Percentiles rank a stretch among this genome's conserved stretches.
Conservation (phyloP, 92 coral and sea anemone genomes). For the Umimayanthus chanpuru region DNA sequence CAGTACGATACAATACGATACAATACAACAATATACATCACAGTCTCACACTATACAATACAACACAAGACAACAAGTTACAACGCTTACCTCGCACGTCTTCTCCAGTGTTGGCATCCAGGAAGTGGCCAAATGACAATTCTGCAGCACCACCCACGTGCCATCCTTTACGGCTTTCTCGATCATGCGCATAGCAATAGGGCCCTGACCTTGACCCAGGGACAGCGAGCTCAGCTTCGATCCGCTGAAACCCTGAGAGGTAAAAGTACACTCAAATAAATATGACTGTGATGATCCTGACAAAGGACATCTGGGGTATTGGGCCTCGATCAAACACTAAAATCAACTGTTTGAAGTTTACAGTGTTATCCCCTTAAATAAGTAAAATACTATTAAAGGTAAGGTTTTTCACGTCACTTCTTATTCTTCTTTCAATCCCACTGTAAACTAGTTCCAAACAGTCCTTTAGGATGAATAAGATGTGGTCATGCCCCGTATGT, state of each 20-base stretch:
- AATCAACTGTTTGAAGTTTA: too few species aligned
- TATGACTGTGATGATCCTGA: neutral
- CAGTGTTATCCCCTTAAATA: too few species aligned
- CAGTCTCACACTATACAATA: neutral
- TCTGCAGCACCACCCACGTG: slow-evolving; percentile 99
- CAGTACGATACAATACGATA: neutral
- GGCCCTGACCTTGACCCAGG: slow-evolving; percentile 99
- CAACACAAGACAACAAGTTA: neutral
- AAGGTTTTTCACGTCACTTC: neutral
- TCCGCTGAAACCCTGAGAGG: slow-evolving; percentile 92
- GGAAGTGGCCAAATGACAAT: slow-evolving; percentile 96
- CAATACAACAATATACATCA: too few species aligned
- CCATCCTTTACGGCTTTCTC: slow-evolving; percentile 97
- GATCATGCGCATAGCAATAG: slow-evolving; percentile 99
- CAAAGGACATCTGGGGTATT: neutral
- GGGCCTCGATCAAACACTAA: neutral
- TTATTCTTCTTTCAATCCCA: neutral
- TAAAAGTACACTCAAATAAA: neutral
- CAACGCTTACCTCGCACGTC: slow-evolving; percentile 79
- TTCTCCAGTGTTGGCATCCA: slow-evolving; percentile 99
- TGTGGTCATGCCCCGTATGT: neutral
- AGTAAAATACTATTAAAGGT: too few species aligned
- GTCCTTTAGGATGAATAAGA: neutral
- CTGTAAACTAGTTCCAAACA: neutral
- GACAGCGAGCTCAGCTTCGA: slow-evolving; percentile 97